phyloP scores from a whole-genome alignment of 1,140 invertebrate species.

The Whitmania pigra region DNA sequence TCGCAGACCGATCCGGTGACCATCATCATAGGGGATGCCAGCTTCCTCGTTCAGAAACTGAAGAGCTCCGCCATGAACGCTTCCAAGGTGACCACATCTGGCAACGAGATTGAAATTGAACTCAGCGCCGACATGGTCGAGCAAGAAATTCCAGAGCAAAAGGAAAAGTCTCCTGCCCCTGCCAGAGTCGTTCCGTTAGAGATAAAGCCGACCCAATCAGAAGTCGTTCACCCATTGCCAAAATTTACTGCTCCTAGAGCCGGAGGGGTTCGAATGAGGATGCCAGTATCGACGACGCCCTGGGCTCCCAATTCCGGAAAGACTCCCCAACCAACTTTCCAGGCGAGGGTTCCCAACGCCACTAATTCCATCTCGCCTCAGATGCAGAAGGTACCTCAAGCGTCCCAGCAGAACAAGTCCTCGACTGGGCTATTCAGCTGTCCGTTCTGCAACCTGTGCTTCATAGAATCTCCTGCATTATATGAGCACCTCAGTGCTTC shows the following conservation, averaged over 20 bases:
- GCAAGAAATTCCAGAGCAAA: constrained; percentile 1
- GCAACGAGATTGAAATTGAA: constrained; percentile 26
- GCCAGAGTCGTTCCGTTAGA: neutral
- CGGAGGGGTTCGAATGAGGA: constrained; percentile 14
- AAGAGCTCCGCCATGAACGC: constrained; percentile 20
- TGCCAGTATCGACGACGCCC: constrained; percentile 7
- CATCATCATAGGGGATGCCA: constrained; percentile 25
- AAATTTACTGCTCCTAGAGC: neutral
- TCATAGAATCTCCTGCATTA: constrained; percentile 24
- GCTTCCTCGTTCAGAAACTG: constrained; percentile 23
- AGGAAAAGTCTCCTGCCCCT: neutral
- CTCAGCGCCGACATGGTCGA: constrained; percentile 14
- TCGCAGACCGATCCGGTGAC: constrained; percentile 25
- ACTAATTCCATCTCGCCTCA: neutral
- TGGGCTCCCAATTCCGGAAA: neutral
- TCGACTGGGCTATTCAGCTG: constrained; percentile 20
- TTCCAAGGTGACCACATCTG: constrained; percentile 17
- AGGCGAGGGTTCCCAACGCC: neutral
- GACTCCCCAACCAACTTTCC: neutral
- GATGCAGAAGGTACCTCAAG: neutral
- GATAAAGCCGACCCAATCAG: neutral
- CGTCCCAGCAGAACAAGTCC: neutral
- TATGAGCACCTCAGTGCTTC: constrained; percentile 21
- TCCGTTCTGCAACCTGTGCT: constrained; percentile 22
- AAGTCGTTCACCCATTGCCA: neutral